Evolutionary conservation across 2,113 vertebrate species (phyloP).

Genomic region (Scomber colias): DNA sequence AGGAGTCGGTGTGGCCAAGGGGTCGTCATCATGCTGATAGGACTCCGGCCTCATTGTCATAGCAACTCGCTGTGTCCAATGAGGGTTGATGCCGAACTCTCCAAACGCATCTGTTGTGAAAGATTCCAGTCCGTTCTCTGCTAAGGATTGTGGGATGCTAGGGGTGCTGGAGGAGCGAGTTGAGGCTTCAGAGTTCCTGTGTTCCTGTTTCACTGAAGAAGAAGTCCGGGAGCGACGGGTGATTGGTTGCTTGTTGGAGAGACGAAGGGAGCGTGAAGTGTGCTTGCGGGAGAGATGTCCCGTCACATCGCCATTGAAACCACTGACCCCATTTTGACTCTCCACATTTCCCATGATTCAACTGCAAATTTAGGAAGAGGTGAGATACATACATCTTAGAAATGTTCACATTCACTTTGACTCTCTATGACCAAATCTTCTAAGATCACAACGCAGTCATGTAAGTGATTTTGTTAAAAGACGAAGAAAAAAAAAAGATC

Average conservation of each 20-base stretch:
- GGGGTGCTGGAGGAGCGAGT: slow-evolving; percentile 97
- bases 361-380: slow-evolving; percentile 45
- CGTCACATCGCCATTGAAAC: slow-evolving; percentile 88
- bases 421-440: neutral
- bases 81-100: slow-evolving; percentile 87
- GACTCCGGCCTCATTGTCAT: slow-evolving; percentile 92
- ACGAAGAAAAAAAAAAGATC: too few species aligned
- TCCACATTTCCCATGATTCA: slow-evolving; percentile 97
- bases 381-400: neutral
- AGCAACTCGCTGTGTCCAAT: slow-evolving; percentile 91
- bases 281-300: slow-evolving; percentile 91
- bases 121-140: slow-evolving; percentile 92
- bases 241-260: slow-evolving; percentile 82
- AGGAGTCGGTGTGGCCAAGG: slow-evolving; percentile 76
- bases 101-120: slow-evolving; percentile 85
- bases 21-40: slow-evolving; percentile 85
- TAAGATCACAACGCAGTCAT: neutral
- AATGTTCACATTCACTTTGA: neutral
- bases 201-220: slow-evolving; percentile 88
- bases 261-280: slow-evolving; percentile 92
- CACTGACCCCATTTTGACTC: slow-evolving; percentile 93
- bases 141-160: slow-evolving; percentile 97
- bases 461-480: neutral
- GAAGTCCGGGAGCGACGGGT: slow-evolving; percentile 86
- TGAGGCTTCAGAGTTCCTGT: slow-evolving; percentile 91